These are phyloP conservation scores for Esox lucius DNA, from an alignment of 2,797 vertebrate species.

Conservation along the genomic window DNA sequence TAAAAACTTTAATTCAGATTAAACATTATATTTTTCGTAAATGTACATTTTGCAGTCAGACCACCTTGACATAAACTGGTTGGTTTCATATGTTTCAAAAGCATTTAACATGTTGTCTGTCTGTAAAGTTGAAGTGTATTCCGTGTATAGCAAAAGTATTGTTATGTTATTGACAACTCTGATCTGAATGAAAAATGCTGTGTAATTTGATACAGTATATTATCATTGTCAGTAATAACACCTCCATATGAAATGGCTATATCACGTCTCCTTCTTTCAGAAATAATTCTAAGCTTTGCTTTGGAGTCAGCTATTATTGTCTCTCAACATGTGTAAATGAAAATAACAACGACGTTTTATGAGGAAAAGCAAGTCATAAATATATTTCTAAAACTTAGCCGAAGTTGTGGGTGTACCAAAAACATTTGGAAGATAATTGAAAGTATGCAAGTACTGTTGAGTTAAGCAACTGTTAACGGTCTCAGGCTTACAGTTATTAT, in stretches of 20 bases:
- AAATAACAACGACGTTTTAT: no score
- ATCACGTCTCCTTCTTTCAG: slow-evolving; percentile 11
- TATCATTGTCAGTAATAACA: slow-evolving; percentile 60
- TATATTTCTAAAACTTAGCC: no score
- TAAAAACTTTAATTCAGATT: slow-evolving; percentile 51
- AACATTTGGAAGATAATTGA: no score
- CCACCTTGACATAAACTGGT: slow-evolving; percentile 55
- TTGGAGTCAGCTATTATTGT: no score
- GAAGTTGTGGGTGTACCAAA: no score
- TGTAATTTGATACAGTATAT: slow-evolving; percentile 55
- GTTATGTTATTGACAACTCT: slow-evolving; percentile 53
- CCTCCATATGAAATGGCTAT: slow-evolving; percentile 39
- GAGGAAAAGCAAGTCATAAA: no score
- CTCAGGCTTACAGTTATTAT: no score
- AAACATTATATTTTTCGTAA: slow-evolving; percentile 73
- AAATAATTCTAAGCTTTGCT: not conserved
- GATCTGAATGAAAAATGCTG: slow-evolving; percentile 44
- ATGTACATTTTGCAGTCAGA: slow-evolving; percentile 71
- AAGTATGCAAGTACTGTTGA: no score
- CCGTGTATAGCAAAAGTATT: slow-evolving; percentile 28
- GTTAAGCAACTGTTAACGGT: no score
- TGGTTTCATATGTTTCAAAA: slow-evolving; percentile 52
- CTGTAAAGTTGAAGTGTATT: slow-evolving; percentile 58
- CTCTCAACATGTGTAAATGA: no score
- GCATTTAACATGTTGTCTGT: slow-evolving; percentile 46